A percentile compares a stretch with the other conserved stretches of the same genome.
Evolutionary conservation across 2,888 invertebrate genomes (phyloP).

Genomic region (Ophion costatus): DNA sequence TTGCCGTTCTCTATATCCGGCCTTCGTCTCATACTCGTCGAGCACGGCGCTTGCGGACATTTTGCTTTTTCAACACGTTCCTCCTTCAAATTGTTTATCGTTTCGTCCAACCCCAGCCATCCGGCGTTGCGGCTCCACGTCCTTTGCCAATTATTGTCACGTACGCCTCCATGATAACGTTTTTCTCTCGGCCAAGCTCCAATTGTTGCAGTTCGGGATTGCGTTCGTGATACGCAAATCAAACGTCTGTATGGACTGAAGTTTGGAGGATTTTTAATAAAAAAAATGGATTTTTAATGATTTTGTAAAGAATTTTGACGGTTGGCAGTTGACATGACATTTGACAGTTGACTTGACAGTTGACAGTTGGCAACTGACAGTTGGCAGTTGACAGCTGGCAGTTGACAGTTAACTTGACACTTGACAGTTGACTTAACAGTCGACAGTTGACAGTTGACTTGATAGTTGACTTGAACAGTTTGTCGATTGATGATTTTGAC

Average conservation of each 20-base stretch:
- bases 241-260: not conserved
- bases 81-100: conserved; percentile 55
- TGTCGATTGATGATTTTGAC: too few species aligned
- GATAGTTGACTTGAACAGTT: too few species aligned
- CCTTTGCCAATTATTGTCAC: conserved; percentile 72
- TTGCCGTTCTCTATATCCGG: conserved; percentile 71
- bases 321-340: too few species aligned
- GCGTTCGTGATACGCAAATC: not conserved
- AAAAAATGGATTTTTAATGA: too few species aligned
- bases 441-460: too few species aligned
- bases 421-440: too few species aligned
- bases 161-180: conserved; percentile 62
- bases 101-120: conserved; percentile 30
- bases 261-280: too few species aligned
- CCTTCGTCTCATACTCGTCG: conserved; percentile 39
- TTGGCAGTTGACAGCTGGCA: too few species aligned
- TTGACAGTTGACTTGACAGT: too few species aligned
- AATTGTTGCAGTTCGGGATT: not conserved
- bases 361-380: too few species aligned
- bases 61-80: conserved; percentile 6
- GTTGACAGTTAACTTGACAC: too few species aligned
- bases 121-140: conserved; percentile 51
- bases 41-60: conserved; percentile 28
- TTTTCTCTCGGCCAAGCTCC: conserved; percentile 32
- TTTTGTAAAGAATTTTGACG: too few species aligned